Conservation (phyloP, 2,888 invertebrate genomes). For the Amitus sp. region DNA sequence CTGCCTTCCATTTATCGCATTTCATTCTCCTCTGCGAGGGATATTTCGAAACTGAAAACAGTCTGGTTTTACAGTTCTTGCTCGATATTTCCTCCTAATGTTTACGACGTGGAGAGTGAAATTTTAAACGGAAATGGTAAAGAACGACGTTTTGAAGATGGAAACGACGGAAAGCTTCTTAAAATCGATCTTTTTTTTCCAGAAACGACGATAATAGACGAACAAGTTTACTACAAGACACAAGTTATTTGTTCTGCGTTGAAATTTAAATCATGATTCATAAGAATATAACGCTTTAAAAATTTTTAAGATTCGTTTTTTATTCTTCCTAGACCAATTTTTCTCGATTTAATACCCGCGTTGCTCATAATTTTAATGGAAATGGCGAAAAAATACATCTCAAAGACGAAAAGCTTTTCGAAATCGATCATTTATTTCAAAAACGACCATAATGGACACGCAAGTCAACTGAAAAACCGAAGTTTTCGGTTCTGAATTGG, state of each 20-base stretch:
- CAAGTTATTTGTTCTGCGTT: neutral
- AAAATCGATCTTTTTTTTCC: neutral
- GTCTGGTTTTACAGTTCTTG: slow-evolving; percentile 17
- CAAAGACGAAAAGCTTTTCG: no score
- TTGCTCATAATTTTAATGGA: no score
- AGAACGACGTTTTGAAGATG: neutral
- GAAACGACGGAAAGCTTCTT: neutral
- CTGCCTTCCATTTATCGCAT: slow-evolving; percentile 20
- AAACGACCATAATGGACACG: no score
- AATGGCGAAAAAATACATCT: no score
- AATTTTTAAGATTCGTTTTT: no score
- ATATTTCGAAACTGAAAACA: slow-evolving; percentile 15
- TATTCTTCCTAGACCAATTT: no score
- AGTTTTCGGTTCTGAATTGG: no score
- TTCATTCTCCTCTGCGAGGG: slow-evolving; percentile 12
- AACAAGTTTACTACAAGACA: neutral
- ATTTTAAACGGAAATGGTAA: slow-evolving; percentile 13
- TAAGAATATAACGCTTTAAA: no score
- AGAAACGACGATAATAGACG: neutral
- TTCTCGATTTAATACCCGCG: no score
- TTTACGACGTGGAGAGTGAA: slow-evolving; percentile 21
- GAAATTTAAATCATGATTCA: neutral
- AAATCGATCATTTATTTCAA: no score
- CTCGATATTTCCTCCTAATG: slow-evolving; percentile 30
- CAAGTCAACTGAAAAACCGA: no score